A percentile compares a stretch with the other conserved stretches of the same genome.
Evolutionary conservation across 53 echinoderm and acorn worm species (phyloP).

Genomic region (Stichopus horrens): DNA sequence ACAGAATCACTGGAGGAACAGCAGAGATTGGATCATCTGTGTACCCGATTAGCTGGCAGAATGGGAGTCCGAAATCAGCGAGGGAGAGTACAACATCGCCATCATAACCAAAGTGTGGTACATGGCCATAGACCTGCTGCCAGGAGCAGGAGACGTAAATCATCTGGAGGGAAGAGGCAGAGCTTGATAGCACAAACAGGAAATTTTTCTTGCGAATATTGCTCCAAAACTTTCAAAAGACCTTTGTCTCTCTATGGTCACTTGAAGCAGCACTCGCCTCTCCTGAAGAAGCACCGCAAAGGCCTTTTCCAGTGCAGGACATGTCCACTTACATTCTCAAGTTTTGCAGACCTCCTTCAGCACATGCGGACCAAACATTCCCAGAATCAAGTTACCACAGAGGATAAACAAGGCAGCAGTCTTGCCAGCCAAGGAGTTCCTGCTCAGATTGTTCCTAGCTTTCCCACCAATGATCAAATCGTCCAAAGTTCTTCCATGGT

Average conservation of each 20-base stretch:
- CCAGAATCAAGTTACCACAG: neutral
- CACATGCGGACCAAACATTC: neutral
- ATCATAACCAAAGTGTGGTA: neutral
- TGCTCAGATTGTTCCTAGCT: too few relatives aligned
- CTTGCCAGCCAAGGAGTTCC: too few relatives aligned
- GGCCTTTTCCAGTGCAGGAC: conserved; percentile 20
- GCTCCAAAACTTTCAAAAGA: conserved; percentile 35
- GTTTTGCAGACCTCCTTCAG: neutral
- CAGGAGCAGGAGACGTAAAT: neutral
- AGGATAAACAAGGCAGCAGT: neutral
- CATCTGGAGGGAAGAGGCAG: conserved; percentile 5
- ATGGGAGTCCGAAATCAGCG: conserved; percentile 11
- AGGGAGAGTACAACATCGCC: neutral
- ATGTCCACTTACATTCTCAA: conserved; percentile 27
- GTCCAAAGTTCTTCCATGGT: too few relatives aligned
- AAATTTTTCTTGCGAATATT: conserved; percentile 26
- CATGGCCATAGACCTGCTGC: neutral
- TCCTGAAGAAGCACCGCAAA: conserved; percentile 38
- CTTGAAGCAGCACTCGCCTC: conserved; percentile 44
- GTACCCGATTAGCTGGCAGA: conserved; percentile 14
- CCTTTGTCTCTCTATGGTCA: conserved; percentile 46
- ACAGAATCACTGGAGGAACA: neutral
- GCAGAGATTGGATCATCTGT: conserved; percentile 24
- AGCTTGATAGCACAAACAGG: conserved; percentile 43
- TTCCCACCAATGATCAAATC: too few relatives aligned